These are phyloP conservation scores for Falco rusticolus DNA, from an alignment of 2,797 vertebrate species.

Conservation along the genomic window DNA sequence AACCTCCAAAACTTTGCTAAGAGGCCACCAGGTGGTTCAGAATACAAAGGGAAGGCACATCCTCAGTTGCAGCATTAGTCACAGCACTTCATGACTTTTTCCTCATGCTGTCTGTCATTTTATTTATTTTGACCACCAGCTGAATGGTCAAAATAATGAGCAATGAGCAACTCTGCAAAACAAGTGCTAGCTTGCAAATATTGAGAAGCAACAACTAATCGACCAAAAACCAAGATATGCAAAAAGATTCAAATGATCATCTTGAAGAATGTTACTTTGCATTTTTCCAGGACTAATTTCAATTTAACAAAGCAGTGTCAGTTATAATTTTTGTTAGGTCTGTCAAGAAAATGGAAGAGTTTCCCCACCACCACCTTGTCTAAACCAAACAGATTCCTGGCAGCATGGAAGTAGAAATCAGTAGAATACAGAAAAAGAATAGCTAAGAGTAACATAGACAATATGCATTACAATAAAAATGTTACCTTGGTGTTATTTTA, in stretches of 20 bases:
- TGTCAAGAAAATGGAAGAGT: not conserved
- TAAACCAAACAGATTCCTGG: not conserved
- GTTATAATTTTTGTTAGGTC: not conserved
- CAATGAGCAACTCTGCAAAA: not conserved
- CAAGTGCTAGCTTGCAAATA: not conserved
- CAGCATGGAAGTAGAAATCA: not conserved
- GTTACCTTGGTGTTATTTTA: constrained; percentile 81
- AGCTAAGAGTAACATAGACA: not conserved
- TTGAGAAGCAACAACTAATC: not conserved
- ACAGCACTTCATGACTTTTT: not conserved
- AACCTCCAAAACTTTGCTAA: not conserved
- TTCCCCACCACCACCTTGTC: not conserved
- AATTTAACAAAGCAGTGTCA: not conserved
- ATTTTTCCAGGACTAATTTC: not conserved
- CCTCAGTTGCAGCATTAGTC: not conserved
- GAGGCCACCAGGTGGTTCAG: not conserved
- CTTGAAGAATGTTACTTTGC: not conserved
- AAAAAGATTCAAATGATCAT: not conserved
- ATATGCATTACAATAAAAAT: rapidly evolving
- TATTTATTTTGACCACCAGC: not conserved
- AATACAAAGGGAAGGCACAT: not conserved
- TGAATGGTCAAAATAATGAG: not conserved
- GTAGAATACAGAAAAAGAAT: rapidly evolving
- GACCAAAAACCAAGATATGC: not conserved
- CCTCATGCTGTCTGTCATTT: not conserved